Evolutionary conservation across 2,888 invertebrate species (phyloP).

Genomic region (Mayetiola destructor): DNA sequence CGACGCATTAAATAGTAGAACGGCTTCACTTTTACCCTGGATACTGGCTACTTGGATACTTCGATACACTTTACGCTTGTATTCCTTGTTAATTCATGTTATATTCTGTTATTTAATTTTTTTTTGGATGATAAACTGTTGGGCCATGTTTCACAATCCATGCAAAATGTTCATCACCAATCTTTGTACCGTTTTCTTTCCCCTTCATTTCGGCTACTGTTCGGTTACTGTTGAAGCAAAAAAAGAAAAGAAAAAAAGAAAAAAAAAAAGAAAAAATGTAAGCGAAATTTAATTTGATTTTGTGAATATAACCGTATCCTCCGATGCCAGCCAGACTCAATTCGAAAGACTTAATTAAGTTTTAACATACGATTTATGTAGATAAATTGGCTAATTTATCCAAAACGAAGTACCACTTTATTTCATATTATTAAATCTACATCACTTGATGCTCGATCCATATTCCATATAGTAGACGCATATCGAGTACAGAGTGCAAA

Average conservation of each 20-base stretch:
- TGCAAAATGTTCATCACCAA: background rate
- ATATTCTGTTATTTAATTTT: slow-evolving; percentile 12
- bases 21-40: no score
- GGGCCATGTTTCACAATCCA: slow-evolving; percentile 4
- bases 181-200: no score
- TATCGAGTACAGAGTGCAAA: no score
- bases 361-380: slow-evolving; percentile 12
- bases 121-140: slow-evolving; percentile 13
- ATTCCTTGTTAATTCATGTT: slow-evolving; percentile 10
- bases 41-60: no score
- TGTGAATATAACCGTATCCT: no score
- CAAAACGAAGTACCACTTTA: slow-evolving; percentile 8
- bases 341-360: slow-evolving; percentile 9
- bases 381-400: slow-evolving; percentile 12
- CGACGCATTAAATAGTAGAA: no score
- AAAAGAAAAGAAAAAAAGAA: background rate
- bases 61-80: no score
- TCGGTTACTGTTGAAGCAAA: no score
- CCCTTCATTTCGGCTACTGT: no score
- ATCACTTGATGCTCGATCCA: no score
- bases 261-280: background rate
- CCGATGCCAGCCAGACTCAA: background rate
- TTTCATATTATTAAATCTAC: slow-evolving; percentile 11
- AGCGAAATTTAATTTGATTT: background rate
- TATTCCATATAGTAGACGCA: no score